Conservation (phyloP, 92 coral and sea anemone species). For the Umimayanthus kanabou region DNA sequence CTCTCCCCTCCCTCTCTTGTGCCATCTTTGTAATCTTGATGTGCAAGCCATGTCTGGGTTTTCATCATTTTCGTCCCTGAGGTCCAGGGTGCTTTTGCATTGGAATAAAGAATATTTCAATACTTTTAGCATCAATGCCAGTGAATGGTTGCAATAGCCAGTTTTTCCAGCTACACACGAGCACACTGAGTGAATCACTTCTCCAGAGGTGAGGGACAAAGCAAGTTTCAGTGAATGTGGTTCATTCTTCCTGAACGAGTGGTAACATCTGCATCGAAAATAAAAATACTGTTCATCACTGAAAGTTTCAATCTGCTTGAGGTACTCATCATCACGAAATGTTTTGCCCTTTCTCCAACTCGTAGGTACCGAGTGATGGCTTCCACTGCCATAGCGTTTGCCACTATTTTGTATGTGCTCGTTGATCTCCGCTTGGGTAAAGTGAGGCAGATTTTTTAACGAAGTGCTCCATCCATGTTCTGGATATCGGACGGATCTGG, state of each 20-base stretch:
- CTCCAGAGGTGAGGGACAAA: slow-evolving; percentile 35
- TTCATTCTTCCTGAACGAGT: slow-evolving; percentile 47
- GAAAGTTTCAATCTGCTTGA: slow-evolving; percentile 8
- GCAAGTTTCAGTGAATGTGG: slow-evolving; percentile 47
- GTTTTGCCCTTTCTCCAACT: slow-evolving; percentile 35
- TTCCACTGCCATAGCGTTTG: slow-evolving; percentile 20
- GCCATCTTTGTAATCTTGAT: slow-evolving; percentile 48
- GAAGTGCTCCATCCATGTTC: slow-evolving; percentile 20
- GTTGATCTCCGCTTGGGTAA: slow-evolving; percentile 24
- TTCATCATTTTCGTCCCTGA: slow-evolving; percentile 13
- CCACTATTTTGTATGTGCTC: slow-evolving; percentile 28
- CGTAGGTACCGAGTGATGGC: slow-evolving; percentile 20
- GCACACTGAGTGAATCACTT: slow-evolving; percentile 36
- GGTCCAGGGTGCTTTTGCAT: slow-evolving; percentile 32
- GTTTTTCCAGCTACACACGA: slow-evolving; percentile 57
- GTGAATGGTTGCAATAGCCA: slow-evolving; percentile 54
- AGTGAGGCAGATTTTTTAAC: slow-evolving; percentile 23
- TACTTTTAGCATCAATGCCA: slow-evolving; percentile 52
- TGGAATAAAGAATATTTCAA: slow-evolving; percentile 45
- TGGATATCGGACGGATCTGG: slow-evolving; percentile 15
- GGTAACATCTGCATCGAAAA: slow-evolving; percentile 41
- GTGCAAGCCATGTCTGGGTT: slow-evolving; percentile 31
- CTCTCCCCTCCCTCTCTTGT: slow-evolving; percentile 42
- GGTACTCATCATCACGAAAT: slow-evolving; percentile 38
- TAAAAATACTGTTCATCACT: slow-evolving; percentile 21